A percentile compares a stretch with the other conserved stretches of the same genome.
Evolutionary conservation across 2,113 vertebrate species (phyloP).

Genomic region (Ploceus nigricollis): DNA sequence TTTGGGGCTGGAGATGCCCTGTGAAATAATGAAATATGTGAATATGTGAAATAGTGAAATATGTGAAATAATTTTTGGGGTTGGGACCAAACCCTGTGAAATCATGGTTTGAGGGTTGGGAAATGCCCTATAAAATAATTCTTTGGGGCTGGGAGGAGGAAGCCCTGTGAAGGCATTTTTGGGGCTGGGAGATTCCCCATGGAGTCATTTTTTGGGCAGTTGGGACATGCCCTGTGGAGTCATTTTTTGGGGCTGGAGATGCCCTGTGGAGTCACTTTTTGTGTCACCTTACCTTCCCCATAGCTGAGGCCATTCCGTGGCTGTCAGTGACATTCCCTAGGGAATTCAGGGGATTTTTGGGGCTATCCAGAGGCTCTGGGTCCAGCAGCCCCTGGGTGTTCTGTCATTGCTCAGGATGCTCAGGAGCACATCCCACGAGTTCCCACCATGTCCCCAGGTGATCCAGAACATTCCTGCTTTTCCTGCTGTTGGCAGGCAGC

Average conservation of each 20-base stretch:
- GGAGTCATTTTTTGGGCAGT: background rate
- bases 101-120: background rate
- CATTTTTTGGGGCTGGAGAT: background rate
- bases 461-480: background rate
- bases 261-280: background rate
- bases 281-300: accelerated
- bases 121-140: background rate
- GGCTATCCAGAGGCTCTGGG: background rate
- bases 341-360: background rate
- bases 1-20: background rate
- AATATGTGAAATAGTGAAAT: no score
- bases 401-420: background rate
- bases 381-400: background rate
- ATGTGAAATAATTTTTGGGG: background rate
- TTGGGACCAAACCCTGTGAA: background rate
- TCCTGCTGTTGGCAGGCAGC: background rate
- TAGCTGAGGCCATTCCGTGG: background rate
- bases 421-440: background rate
- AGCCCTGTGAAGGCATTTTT: background rate
- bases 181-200: background rate
- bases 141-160: no score
- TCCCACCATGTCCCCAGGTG: background rate
- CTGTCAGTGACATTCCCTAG: background rate
- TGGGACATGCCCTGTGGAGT: background rate
- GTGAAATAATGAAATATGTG: background rate